phyloP scores from a whole-genome alignment of 2,113 vertebrate genomes.

The Rhabdomys dilectus region DNA sequence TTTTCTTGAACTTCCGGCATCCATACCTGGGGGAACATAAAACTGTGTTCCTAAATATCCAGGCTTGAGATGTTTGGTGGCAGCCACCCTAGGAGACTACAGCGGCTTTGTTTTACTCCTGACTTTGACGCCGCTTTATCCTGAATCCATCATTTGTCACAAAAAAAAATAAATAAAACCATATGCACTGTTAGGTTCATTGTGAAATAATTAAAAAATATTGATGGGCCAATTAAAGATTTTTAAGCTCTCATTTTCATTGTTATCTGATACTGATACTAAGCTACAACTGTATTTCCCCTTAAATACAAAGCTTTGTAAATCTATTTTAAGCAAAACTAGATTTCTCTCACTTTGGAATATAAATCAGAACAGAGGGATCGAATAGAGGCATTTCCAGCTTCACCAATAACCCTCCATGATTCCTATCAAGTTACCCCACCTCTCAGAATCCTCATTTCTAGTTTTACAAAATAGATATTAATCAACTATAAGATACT shows the following conservation, averaged over 20 bases:
- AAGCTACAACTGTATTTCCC: background rate
- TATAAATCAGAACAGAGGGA: background rate
- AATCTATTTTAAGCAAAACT: background rate
- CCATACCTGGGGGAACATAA: background rate
- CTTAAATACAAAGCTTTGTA: background rate
- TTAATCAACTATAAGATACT: background rate
- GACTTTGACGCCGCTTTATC: background rate
- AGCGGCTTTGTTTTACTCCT: background rate
- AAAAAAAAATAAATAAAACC: background rate
- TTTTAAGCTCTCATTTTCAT: background rate
- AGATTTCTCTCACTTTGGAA: constrained; percentile 10
- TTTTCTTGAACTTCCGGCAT: background rate
- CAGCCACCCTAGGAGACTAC: background rate
- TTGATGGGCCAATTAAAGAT: background rate
- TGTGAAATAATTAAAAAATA: background rate
- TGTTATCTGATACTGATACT: background rate
- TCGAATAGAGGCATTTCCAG: background rate
- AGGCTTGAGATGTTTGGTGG: background rate
- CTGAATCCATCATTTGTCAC: background rate
- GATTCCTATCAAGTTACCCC: background rate
- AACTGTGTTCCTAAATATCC: background rate
- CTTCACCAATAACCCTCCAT: background rate
- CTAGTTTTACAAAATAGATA: background rate
- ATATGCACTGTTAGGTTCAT: background rate
- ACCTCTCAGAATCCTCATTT: background rate